phyloP scores from a whole-genome alignment of 2,113 vertebrate genomes.

The Ranitomeya imitator region DNA sequence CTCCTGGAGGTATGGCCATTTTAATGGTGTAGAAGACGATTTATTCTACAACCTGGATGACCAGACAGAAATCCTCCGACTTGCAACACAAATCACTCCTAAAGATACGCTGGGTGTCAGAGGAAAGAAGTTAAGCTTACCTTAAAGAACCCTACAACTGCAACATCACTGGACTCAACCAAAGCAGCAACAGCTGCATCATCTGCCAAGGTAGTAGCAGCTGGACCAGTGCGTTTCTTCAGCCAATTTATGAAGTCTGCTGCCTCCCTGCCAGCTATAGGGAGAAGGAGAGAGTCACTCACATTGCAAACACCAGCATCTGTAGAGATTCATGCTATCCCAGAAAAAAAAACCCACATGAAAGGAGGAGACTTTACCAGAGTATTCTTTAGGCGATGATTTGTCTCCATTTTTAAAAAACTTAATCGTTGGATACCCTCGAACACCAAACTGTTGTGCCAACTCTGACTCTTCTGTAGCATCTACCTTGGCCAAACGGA shows the following conservation, averaged over 20 bases:
- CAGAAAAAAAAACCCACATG: no score
- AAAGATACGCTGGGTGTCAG: background rate
- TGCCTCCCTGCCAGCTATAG: slow-evolving; percentile 89
- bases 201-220: slow-evolving; percentile 75
- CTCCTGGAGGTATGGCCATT: no score
- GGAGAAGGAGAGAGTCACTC: background rate
- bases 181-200: slow-evolving; percentile 74
- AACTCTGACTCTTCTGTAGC: slow-evolving; percentile 94
- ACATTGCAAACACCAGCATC: no score
- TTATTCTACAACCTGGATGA: no score
- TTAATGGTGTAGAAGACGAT: no score
- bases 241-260: slow-evolving; percentile 94
- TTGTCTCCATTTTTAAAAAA: slow-evolving; percentile 94
- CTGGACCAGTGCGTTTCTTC: slow-evolving; percentile 92
- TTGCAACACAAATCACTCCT: no score
- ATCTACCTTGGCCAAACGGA: slow-evolving; percentile 91
- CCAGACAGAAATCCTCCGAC: no score
- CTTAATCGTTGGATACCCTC: slow-evolving; percentile 96
- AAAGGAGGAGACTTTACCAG: slow-evolving; percentile 72
- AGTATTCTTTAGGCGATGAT: slow-evolving; percentile 86
- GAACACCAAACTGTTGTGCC: slow-evolving; percentile 89
- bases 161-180: slow-evolving; percentile 87
- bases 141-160: slow-evolving; percentile 95
- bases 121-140: slow-evolving; percentile 64
- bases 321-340: no score